phyloP scores from a whole-genome alignment of 2,113 vertebrate species.

The Odocoileus virginianus region DNA sequence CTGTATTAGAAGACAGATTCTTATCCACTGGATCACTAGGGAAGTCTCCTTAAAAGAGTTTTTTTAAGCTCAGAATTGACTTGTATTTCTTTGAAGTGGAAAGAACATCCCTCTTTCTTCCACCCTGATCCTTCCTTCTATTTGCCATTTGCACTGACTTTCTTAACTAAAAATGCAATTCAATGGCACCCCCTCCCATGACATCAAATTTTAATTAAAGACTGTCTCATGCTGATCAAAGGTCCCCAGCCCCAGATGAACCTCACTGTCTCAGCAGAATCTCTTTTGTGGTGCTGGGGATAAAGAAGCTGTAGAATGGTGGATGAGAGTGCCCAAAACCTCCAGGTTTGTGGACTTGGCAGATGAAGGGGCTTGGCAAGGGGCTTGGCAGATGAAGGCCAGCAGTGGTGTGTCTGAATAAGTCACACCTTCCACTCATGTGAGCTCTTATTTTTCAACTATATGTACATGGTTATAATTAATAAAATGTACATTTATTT shows the following conservation, averaged over 20 bases:
- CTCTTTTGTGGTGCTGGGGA: not conserved
- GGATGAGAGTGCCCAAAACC: not conserved
- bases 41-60: not conserved
- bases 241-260: not conserved
- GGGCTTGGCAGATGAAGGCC: not conserved
- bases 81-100: not conserved
- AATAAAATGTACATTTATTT: not conserved
- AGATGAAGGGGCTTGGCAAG: not conserved
- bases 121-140: not conserved
- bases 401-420: not conserved
- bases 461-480: not conserved
- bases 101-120: not conserved
- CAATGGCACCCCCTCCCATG: not conserved
- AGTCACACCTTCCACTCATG: not conserved
- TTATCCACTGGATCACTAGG: not conserved
- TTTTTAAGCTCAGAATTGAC: not conserved
- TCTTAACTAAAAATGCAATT: not conserved
- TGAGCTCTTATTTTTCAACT: not conserved
- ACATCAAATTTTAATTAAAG: not conserved
- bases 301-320: not conserved
- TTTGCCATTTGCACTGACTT: not conserved
- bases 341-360: not conserved
- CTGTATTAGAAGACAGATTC: not conserved
- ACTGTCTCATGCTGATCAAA: not conserved
- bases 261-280: not conserved